These are phyloP conservation scores for Clistopyga incitator DNA, from an alignment of 2,888 invertebrate genomes.

Conservation along the genomic window DNA sequence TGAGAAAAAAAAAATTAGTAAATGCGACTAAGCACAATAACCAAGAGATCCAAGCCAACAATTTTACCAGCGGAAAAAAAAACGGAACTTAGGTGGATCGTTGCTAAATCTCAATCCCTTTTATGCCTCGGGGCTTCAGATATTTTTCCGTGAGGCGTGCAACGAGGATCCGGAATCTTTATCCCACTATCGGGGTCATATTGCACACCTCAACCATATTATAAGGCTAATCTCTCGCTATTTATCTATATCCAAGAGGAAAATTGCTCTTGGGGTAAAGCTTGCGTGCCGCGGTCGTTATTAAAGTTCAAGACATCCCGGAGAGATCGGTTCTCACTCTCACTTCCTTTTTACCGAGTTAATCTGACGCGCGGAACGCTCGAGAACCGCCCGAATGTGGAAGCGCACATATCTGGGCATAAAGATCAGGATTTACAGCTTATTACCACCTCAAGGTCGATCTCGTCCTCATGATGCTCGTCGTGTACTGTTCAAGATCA, in stretches of 20 bases:
- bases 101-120: too few relatives aligned
- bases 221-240: constrained; percentile 52
- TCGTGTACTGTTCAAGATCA: constrained; percentile 61
- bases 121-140: too few relatives aligned
- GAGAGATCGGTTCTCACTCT: constrained; percentile 55
- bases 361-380: constrained; percentile 15
- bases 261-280: constrained; percentile 34
- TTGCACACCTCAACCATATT: background rate
- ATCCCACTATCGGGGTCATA: too few relatives aligned
- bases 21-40: too few relatives aligned
- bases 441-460: constrained; percentile 71
- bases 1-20: too few relatives aligned
- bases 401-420: constrained; percentile 67
- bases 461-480: constrained; percentile 53
- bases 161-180: too few relatives aligned
- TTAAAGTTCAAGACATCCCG: constrained; percentile 55
- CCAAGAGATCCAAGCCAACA: too few relatives aligned
- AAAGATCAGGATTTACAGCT: constrained; percentile 73
- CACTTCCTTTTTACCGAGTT: constrained; percentile 40
- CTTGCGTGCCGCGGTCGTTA: constrained; percentile 38
- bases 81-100: too few relatives aligned
- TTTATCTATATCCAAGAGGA: constrained; percentile 51
- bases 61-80: too few relatives aligned
- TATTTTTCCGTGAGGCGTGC: too few relatives aligned
- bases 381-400: constrained; percentile 55